Conservation (phyloP, 1,140 invertebrate genomes). For the Drosophila orosa region DNA sequence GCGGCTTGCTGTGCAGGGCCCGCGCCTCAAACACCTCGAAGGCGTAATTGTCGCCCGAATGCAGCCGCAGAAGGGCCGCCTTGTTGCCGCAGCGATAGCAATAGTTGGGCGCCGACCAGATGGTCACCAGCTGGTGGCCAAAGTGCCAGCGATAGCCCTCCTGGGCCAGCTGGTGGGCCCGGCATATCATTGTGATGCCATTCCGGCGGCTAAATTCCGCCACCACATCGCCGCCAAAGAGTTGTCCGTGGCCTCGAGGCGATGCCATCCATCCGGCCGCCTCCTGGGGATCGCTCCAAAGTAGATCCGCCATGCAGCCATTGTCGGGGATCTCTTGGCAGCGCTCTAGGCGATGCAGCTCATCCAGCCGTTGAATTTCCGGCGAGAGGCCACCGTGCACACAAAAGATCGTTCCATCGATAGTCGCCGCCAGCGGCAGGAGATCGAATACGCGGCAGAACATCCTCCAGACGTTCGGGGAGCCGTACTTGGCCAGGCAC, state of each 20-base stretch:
- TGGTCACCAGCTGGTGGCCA: constrained; percentile 98
- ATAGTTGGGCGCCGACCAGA: constrained; percentile 99
- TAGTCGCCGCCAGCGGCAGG: constrained; percentile 98
- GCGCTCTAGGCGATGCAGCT: constrained; percentile 98
- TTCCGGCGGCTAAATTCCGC: constrained; percentile 97
- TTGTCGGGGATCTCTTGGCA: constrained; percentile 99
- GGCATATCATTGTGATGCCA: constrained; percentile 98
- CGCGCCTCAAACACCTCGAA: constrained; percentile 28
- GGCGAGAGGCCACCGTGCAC: constrained; percentile 99
- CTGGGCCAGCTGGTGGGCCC: constrained; percentile 99
- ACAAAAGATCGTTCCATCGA: constrained; percentile 99
- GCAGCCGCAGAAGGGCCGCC: constrained; percentile 13
- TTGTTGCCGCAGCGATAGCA: constrained; percentile 93
- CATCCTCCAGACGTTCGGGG: constrained; percentile 98
- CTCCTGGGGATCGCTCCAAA: constrained; percentile 99
- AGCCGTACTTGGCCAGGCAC: constrained; percentile 99
- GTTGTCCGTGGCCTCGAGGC: constrained; percentile 97
- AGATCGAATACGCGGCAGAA: constrained; percentile 99
- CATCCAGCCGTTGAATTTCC: constrained; percentile 98
- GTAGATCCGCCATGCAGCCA: constrained; percentile 99
- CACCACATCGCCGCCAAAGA: constrained; percentile 99
- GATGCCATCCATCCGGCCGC: constrained; percentile 96
- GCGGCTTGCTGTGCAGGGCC: constrained; percentile 30
- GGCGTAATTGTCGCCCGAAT: constrained; percentile 2
- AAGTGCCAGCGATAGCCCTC: constrained; percentile 99